Evolutionary conservation across 2,797 vertebrate species (phyloP), one percentile per base, ranked within the genome.

Genomic region (Adrianichthys oophorus): DNA sequence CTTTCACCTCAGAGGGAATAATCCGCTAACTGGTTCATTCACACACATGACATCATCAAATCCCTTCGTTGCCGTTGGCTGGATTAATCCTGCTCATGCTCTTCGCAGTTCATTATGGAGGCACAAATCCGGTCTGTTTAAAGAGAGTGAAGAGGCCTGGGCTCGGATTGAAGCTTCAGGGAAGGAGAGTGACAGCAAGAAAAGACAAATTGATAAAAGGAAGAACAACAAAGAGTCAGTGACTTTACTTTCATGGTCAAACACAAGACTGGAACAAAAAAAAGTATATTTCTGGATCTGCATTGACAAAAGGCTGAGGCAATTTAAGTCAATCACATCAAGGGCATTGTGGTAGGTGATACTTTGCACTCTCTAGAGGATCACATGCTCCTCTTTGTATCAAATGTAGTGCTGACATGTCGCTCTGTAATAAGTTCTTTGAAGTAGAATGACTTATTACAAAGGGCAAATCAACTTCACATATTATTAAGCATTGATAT

Each of bases 41-140:
- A 91, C 84, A 91, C 80, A 83, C 85, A 89, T 92, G 91, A 91
- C 92, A 91, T 93, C 90, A 92, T 91, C 89, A 92, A 92, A 92
- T 91, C 90, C 87, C 77, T 87, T 72, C 74, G 67, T 82, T 72
- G 84, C 89, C 82, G 88, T 89, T 89, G 90, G 89, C 89, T 90
- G 73, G 76, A 87, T 92, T 93, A 95, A 92, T 92, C 91, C 81
- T 5, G 86, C 82, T 93, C 87, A 91, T 92, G 94, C 92, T 90
- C 82, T 88, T 76, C 89, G 81, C 81, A 86, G 79, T 90, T 90
- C 85, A 90, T 92, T 91, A 92, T 85, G 76, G 81, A 90, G 79
- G 57, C 82, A 83, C 85, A 86, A 88, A 91, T 92, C 89, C 86
- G 86, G 84, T 86, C 78, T 57, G 78, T 87, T 87, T 85, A 71